A percentile compares a stretch with the other conserved stretches of the same genome.
Conservation (phyloP, 2,888 invertebrate species). For the Petrolisthes cinctipes region DNA sequence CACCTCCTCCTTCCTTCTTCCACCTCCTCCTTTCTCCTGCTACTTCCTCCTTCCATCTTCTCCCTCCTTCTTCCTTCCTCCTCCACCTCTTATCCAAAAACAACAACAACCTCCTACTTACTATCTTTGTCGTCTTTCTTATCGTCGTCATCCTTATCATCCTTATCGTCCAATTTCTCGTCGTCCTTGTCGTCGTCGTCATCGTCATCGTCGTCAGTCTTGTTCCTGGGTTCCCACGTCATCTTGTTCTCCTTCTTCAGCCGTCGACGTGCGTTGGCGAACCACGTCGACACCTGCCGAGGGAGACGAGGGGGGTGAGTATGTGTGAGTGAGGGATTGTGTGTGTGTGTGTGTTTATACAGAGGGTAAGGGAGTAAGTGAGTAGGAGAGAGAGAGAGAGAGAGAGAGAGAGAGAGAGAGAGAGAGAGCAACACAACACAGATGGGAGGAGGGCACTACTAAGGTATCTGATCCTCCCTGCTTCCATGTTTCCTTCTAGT, state of each 20-base stretch:
- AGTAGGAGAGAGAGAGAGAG: too few relatives aligned
- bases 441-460: slow-evolving; percentile 9
- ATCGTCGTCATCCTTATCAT: slow-evolving; percentile 68
- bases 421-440: not conserved
- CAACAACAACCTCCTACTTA: not conserved
- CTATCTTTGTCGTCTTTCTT: not conserved
- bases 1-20: too few relatives aligned
- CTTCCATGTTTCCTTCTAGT: slow-evolving; percentile 25
- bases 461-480: slow-evolving; percentile 27
- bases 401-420: slow-evolving; percentile 13
- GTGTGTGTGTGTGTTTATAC: too few relatives aligned
- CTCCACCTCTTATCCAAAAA: not conserved
- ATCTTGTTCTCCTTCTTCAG: slow-evolving; percentile 97
- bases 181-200: slow-evolving; percentile 74
- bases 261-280: slow-evolving; percentile 92
- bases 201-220: slow-evolving; percentile 88
- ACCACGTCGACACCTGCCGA: slow-evolving; percentile 88
- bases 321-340: too few relatives aligned
- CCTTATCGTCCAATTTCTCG: slow-evolving; percentile 67
- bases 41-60: too few relatives aligned
- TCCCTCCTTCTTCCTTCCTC: too few relatives aligned
- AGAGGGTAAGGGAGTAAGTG: too few relatives aligned
- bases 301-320: not conserved
- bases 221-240: slow-evolving; percentile 96
- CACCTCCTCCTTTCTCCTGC: too few relatives aligned